Conservation (phyloP, 2,113 vertebrate species). For the Oplegnathus fasciatus region DNA sequence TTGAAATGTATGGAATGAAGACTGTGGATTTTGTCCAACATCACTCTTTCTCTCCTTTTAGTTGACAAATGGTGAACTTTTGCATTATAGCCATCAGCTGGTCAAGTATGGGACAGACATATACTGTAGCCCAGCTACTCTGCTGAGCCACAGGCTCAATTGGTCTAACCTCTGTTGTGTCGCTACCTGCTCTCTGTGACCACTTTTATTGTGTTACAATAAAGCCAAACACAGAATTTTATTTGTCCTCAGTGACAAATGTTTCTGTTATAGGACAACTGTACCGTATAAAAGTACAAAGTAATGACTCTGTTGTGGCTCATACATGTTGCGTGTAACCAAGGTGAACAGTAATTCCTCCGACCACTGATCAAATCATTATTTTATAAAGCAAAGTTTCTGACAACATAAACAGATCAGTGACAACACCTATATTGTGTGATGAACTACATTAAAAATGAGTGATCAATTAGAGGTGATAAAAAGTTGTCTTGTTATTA, state of each 20-base stretch:
- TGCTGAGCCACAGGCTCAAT: background rate
- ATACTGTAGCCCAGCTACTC: background rate
- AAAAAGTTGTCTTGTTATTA: background rate
- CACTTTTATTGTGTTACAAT: background rate
- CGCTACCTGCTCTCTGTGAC: background rate
- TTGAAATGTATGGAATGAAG: background rate
- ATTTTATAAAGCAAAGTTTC: background rate
- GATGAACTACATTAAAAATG: background rate
- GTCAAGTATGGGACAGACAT: background rate
- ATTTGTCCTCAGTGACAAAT: background rate
- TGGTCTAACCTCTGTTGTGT: background rate
- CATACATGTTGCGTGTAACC: too few species aligned
- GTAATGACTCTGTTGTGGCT: background rate
- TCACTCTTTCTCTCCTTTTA: background rate
- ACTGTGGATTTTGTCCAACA: background rate
- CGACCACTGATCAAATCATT: background rate
- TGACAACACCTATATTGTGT: background rate
- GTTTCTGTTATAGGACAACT: background rate
- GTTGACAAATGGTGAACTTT: background rate
- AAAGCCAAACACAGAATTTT: background rate
- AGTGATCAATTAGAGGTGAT: background rate
- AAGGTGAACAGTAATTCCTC: background rate
- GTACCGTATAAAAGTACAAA: background rate
- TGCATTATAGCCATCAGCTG: background rate
- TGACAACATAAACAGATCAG: background rate